Evolutionary conservation across 2,888 invertebrate genomes (phyloP).

Genomic region (Calameuta idolon): DNA sequence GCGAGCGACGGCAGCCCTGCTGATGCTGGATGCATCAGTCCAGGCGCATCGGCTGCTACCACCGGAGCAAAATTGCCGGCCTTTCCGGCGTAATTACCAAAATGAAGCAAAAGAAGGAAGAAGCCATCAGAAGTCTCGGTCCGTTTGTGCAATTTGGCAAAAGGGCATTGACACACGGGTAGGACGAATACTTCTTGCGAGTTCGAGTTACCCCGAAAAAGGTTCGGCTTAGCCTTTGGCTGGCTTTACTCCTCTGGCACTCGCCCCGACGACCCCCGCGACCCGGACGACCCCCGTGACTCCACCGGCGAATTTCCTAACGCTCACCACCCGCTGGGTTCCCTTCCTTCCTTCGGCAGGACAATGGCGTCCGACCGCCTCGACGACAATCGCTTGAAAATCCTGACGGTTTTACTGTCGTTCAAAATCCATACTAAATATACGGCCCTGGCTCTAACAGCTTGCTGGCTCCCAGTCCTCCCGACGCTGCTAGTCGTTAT

Average conservation of each 20-base stretch:
- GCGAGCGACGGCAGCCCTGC: constrained; percentile 22
- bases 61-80: constrained; percentile 42
- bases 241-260: too few relatives aligned
- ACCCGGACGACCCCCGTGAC: not conserved
- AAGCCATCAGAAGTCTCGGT: constrained; percentile 47
- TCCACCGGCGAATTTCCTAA: constrained; percentile 49
- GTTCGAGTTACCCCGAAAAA: constrained; percentile 28
- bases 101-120: constrained; percentile 51
- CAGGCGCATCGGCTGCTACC: too few relatives aligned
- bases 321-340: constrained; percentile 55
- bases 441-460: constrained; percentile 12
- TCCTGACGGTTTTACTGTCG: constrained; percentile 60
- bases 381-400: constrained; percentile 50
- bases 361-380: constrained; percentile 40
- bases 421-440: constrained; percentile 49
- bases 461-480: too few relatives aligned
- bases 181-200: not conserved
- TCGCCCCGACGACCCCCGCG: not conserved
- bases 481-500: too few relatives aligned
- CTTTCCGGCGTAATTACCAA: constrained; percentile 52
- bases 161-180: constrained; percentile 43
- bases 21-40: too few relatives aligned
- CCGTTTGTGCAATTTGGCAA: constrained; percentile 50
- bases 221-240: constrained; percentile 46
- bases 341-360: constrained; percentile 28